These are phyloP conservation scores for Gymnoscelis rufifasciata DNA, from an alignment of 2,888 invertebrate species.

Conservation along the genomic window DNA sequence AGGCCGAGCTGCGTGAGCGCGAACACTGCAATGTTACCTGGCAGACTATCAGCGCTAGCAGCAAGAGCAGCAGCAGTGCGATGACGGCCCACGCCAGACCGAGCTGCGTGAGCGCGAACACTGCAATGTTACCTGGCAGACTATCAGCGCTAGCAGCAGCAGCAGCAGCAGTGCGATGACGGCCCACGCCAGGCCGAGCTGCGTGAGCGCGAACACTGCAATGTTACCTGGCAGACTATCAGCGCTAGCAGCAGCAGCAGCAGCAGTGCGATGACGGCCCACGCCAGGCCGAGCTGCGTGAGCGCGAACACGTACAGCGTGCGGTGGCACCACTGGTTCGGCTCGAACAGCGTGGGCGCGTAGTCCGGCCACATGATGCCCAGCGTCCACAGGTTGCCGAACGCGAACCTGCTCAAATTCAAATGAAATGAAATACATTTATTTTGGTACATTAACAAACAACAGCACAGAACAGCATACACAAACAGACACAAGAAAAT, in stretches of 20 bases:
- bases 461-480: too few species aligned
- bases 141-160: conserved; percentile 79
- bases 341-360: conserved; percentile 84
- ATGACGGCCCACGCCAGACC: too few species aligned
- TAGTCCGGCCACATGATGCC: conserved; percentile 88
- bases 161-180: conserved; percentile 78
- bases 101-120: too few species aligned
- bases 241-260: conserved; percentile 80
- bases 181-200: conserved; percentile 84
- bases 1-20: too few species aligned
- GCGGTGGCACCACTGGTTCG: conserved; percentile 88
- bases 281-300: conserved; percentile 85
- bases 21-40: too few species aligned
- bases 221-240: conserved; percentile 81
- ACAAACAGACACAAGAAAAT: too few species aligned
- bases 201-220: conserved; percentile 85
- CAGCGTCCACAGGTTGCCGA: conserved; percentile 89
- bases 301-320: conserved; percentile 88
- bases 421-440: too few species aligned
- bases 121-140: conserved; percentile 81
- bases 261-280: conserved; percentile 80
- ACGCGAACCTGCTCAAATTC: conserved; percentile 74
- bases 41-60: too few species aligned
- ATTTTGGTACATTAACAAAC: too few species aligned
- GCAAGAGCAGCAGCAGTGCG: too few species aligned